Evolutionary conservation across 2,888 invertebrate genomes (phyloP).

Genomic region (Smittia aterrima): DNA sequence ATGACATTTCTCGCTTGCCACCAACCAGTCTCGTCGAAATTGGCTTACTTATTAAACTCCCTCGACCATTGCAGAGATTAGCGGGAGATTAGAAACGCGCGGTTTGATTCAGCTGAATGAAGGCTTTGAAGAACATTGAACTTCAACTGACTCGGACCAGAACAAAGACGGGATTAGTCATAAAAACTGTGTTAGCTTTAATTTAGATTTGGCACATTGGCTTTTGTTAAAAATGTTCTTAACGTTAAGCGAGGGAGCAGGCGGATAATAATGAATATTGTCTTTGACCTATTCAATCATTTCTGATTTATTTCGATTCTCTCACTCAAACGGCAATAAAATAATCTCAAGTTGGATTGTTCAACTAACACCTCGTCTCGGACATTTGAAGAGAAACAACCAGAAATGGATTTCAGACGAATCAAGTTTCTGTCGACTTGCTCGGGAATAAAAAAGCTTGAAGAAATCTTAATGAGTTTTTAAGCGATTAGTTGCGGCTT

Average conservation of each 20-base stretch:
- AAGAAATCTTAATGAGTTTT: neutral
- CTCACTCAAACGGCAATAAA: no score
- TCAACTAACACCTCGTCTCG: no score
- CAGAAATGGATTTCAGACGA: no score
- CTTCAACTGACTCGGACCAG: constrained; percentile 4
- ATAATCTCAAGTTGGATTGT: no score
- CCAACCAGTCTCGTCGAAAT: neutral
- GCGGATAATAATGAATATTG: neutral
- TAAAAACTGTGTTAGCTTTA: neutral
- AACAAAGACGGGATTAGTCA: neutral
- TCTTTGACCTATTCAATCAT: no score
- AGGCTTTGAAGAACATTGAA: constrained; percentile 7
- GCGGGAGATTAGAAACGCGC: neutral
- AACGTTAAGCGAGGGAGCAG: neutral
- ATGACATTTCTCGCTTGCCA: constrained; percentile 13
- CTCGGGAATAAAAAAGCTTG: neutral
- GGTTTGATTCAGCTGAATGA: neutral
- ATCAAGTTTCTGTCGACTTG: neutral
- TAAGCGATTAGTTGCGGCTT: neutral
- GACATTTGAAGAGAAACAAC: no score
- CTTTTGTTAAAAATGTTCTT: neutral
- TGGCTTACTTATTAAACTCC: neutral
- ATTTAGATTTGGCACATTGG: neutral
- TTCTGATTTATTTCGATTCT: no score
- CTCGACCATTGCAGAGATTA: neutral